Percentiles rank a stretch among this genome's conserved stretches.
These are phyloP conservation scores for Orgyia antiqua DNA, from an alignment of 2,888 invertebrate genomes.

Conservation along the genomic window DNA sequence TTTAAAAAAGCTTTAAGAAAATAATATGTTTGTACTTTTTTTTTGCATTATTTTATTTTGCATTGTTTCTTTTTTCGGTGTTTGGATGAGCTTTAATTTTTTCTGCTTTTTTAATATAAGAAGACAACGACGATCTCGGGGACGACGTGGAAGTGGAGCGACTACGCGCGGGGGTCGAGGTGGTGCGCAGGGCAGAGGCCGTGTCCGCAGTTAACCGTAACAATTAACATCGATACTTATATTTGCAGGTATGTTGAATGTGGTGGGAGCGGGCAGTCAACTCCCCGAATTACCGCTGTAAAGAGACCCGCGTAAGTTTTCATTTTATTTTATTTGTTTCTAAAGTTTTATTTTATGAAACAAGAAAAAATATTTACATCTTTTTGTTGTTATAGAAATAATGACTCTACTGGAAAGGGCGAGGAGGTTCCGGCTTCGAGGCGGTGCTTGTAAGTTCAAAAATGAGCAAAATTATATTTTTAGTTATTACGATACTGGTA, in stretches of 20 bases:
- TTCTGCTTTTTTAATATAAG: slow-evolving; percentile 7
- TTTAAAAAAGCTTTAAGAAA: background rate
- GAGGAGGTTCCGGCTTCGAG: background rate
- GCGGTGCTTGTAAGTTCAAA: slow-evolving; percentile 1
- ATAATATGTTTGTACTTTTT: slow-evolving; percentile 6
- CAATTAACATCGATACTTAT: slow-evolving; percentile 1
- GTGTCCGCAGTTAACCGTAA: background rate
- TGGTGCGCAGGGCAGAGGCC: too few species aligned
- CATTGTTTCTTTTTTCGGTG: slow-evolving; percentile 1
- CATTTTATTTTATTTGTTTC: slow-evolving; percentile 1
- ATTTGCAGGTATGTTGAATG: slow-evolving; percentile 1
- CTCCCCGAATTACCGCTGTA: background rate
- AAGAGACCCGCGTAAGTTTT: background rate
- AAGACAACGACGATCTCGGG: slow-evolving; percentile 5
- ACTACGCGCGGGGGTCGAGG: too few species aligned
- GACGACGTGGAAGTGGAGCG: slow-evolving; percentile 5
- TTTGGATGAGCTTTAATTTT: slow-evolving; percentile 1
- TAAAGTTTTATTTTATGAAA: background rate
- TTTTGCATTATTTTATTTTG: slow-evolving; percentile 1
- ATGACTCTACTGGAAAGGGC: slow-evolving; percentile 1
- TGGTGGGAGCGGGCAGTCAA: background rate
- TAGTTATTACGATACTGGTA: slow-evolving; percentile 1
- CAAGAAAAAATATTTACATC: background rate
- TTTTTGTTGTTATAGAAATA: slow-evolving; percentile 1
- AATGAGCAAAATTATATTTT: slow-evolving; percentile 1